phyloP scores from a whole-genome alignment of 2,888 invertebrate genomes.

The Cyaniris semiargus region DNA sequence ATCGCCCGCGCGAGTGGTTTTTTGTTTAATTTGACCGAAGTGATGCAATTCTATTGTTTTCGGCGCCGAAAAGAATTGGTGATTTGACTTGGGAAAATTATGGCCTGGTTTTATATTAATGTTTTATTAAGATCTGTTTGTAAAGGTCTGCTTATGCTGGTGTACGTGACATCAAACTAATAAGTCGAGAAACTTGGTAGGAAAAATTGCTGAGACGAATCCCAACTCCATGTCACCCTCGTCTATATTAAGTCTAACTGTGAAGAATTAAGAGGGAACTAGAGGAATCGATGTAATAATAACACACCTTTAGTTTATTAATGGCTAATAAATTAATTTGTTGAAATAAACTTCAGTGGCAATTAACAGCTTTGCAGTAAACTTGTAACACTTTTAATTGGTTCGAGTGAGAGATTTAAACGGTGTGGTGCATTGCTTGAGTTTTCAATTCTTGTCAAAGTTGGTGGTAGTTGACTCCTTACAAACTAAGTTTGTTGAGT shows the following conservation, averaged over 20 bases:
- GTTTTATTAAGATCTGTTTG: not conserved
- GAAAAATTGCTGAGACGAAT: too few species aligned
- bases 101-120: not conserved
- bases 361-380: not conserved
- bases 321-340: not conserved
- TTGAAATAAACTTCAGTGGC: not conserved
- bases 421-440: not conserved
- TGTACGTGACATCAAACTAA: too few species aligned
- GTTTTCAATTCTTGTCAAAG: not conserved
- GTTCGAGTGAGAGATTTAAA: not conserved
- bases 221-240: too few species aligned
- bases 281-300: too few species aligned
- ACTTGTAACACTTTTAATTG: not conserved
- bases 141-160: too few species aligned
- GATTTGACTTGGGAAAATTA: not conserved
- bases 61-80: conserved; percentile 13
- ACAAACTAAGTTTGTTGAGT: not conserved
- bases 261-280: too few species aligned
- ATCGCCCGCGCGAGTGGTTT: not conserved
- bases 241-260: too few species aligned
- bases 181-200: too few species aligned
- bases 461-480: not conserved
- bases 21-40: conserved; percentile 5
- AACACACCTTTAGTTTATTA: not conserved
- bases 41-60: conserved; percentile 27